phyloP scores from a whole-genome alignment of 23 tunicate species.

The Ciona savignyi region DNA sequence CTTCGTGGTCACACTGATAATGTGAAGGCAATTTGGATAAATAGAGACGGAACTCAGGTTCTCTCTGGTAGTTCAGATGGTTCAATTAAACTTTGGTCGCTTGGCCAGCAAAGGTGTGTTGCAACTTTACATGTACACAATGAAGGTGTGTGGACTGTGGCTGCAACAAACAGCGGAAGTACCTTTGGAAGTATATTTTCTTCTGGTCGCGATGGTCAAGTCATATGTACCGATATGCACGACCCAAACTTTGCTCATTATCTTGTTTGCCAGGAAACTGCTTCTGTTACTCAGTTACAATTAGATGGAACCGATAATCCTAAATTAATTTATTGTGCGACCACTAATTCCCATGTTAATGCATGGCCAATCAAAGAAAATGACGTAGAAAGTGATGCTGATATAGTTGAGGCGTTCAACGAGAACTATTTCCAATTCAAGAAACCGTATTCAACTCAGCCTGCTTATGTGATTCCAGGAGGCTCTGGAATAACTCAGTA shows the following conservation, averaged over 20 bases:
- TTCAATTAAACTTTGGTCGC: constrained; percentile 85
- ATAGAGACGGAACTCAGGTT: constrained; percentile 84
- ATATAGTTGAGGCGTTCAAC: neutral
- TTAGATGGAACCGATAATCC: constrained; percentile 30
- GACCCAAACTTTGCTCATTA: constrained; percentile 50
- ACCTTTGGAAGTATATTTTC: constrained; percentile 59
- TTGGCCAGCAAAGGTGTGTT: constrained; percentile 92
- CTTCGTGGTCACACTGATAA: constrained; percentile 95
- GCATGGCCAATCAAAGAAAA: constrained; percentile 53
- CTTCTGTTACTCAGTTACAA: constrained; percentile 34
- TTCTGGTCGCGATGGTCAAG: constrained; percentile 76
- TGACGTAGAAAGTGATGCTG: constrained; percentile 8
- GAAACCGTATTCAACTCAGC: constrained; percentile 31
- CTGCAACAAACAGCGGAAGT: constrained; percentile 33
- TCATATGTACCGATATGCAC: constrained; percentile 79
- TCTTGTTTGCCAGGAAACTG: constrained; percentile 69
- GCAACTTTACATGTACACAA: constrained; percentile 54
- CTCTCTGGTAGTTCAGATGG: constrained; percentile 93
- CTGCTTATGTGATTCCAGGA: constrained; percentile 32
- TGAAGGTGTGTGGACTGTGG: constrained; percentile 98
- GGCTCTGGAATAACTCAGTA: constrained; percentile 57
- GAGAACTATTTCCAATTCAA: too few species aligned
- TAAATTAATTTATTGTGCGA: constrained; percentile 56
- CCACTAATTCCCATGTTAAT: constrained; percentile 51
- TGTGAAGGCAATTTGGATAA: constrained; percentile 70